Evolutionary conservation across 2,797 vertebrate genomes (phyloP), one percentile per base, ranked within the genome.

Genomic region (Chloroceryle amazona): DNA sequence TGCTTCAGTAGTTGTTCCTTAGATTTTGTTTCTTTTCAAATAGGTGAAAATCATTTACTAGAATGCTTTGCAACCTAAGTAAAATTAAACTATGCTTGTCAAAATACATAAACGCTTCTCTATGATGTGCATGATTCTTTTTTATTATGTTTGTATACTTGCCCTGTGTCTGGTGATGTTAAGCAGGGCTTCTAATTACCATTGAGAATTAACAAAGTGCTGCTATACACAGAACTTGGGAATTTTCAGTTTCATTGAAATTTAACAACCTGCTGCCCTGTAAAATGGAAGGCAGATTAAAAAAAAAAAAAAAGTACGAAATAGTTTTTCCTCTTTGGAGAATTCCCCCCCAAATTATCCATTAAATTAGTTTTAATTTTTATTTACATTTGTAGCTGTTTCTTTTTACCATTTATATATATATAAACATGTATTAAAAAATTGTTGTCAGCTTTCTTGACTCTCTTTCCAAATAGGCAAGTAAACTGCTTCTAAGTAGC

Each of bases 81-180:
- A 90, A 93, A 92, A 71, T 73, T 63, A 94, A 96, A 58, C 55
- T 81, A 6, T 73, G 21, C 39, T 73, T 95, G 74, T 96, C 63
- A 90, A 93, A 90, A 85, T 89, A 54, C 6, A 16, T 74, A 89
- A 78, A 55, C 29, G 39, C 0, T 68, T 55, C 9, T 65, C 31
- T 71, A 31, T 68, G 42, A 85, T 66, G 66, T 14, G 62, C 7
- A 5, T 73, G 73, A 29, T 70, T 90, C 21, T 65, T 86, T 80
- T 82, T 76, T 94, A 47, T 78, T 47, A 12, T 33, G 29, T 75
- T 93, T 49, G 9, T 91, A 6, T 80, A 19, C 31, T 94, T 92
- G 85, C 44, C 89, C 54, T 13, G 2, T 93, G 65, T 83, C 63
- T 93, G 33, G 16, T 91, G 78, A 89, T 95, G 54, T 91, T 90